Percentiles rank a stretch among this genome's conserved stretches.
Evolutionary conservation across 30 jellyfish, hydroid and myxozoan species (phyloP).

Genomic region (Pelagia noctiluca): DNA sequence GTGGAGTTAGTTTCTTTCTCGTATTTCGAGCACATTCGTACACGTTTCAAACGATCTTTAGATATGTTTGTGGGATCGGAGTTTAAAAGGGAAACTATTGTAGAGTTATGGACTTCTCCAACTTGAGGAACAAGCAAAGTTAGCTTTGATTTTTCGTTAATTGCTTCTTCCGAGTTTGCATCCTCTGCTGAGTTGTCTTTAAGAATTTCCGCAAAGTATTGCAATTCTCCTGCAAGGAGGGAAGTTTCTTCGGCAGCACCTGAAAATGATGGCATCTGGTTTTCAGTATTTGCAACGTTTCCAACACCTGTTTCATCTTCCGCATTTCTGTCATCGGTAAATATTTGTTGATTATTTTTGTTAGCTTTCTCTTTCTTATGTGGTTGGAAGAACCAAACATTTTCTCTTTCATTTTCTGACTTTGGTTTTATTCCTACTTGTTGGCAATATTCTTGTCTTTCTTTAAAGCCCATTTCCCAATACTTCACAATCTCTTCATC

Average conservation of each 20-base stretch:
- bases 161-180: slow-evolving; percentile 1
- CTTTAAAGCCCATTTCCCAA: slow-evolving; percentile 50
- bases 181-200: slow-evolving; percentile 1
- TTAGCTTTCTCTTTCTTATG: slow-evolving; percentile 4
- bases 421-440: slow-evolving; percentile 28
- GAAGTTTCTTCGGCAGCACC: neutral
- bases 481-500: slow-evolving; percentile 27
- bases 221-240: neutral
- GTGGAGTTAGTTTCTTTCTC: neutral
- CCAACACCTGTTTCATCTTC: slow-evolving; percentile 20
- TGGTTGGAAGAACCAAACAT: slow-evolving; percentile 16
- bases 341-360: slow-evolving; percentile 30
- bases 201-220: slow-evolving; percentile 22
- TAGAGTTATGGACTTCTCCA: slow-evolving; percentile 54
- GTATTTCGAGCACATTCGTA: slow-evolving; percentile 20
- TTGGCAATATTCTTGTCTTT: slow-evolving; percentile 20
- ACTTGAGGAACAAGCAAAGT: slow-evolving; percentile 28
- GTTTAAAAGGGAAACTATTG: slow-evolving; percentile 35
- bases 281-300: neutral
- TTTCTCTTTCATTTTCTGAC: slow-evolving; percentile 20
- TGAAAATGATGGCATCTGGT: neutral
- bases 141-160: neutral
- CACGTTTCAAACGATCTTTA: slow-evolving; percentile 38
- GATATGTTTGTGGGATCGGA: slow-evolving; percentile 30
- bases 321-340: neutral